phyloP scores from a whole-genome alignment of 2,113 vertebrate species.

The Pampusana beccarii region DNA sequence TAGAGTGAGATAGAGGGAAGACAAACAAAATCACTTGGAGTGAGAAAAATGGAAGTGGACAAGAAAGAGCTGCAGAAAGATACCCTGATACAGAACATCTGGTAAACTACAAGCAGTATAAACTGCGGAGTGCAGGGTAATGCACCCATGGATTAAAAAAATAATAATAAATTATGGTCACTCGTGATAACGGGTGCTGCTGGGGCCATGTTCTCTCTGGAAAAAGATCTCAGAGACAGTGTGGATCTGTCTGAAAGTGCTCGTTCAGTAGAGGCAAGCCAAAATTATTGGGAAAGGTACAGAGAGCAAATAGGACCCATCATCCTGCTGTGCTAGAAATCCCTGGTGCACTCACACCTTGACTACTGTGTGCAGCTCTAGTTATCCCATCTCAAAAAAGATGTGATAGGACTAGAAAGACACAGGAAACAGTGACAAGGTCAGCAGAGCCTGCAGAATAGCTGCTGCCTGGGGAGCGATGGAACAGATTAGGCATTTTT shows the following conservation, averaged over 20 bases:
- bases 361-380: background rate
- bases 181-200: background rate
- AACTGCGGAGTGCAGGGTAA: background rate
- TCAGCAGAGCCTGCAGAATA: background rate
- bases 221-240: background rate
- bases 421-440: background rate
- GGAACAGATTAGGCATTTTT: conserved; percentile 14
- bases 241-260: background rate
- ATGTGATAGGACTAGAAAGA: background rate
- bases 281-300: background rate
- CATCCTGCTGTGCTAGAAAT: background rate
- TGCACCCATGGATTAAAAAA: background rate
- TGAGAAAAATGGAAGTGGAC: background rate
- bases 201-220: background rate
- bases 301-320: background rate
- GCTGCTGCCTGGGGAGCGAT: background rate
- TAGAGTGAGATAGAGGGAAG: background rate
- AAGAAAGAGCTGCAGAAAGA: background rate
- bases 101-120: background rate
- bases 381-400: background rate
- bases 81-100: background rate
- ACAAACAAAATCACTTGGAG: background rate
- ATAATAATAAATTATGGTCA: background rate
- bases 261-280: background rate
- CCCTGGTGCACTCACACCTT: background rate